These are phyloP conservation scores for Crocallis elinguaria DNA, from an alignment of 2,888 invertebrate species.

Conservation along the genomic window DNA sequence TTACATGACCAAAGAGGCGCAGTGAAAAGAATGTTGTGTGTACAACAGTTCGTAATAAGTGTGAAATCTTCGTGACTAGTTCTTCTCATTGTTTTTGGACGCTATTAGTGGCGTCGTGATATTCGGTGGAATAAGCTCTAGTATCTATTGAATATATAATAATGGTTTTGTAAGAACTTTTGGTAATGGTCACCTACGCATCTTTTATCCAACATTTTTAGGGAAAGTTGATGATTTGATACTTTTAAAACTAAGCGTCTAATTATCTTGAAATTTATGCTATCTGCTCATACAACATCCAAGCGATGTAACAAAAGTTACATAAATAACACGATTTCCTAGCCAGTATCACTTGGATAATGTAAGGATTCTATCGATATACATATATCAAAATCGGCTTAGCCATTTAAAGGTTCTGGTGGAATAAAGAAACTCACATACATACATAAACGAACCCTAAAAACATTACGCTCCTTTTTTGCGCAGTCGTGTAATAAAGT, in stretches of 20 bases:
- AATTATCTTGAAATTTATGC: too few relatives aligned
- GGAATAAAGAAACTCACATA: too few relatives aligned
- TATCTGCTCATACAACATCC: too few relatives aligned
- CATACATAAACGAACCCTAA: too few relatives aligned
- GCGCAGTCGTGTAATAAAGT: too few relatives aligned
- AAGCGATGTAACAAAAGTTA: too few relatives aligned
- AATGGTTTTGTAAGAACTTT: conserved; percentile 3
- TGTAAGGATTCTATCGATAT: too few relatives aligned
- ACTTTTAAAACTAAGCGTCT: neutral
- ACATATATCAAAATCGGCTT: too few relatives aligned
- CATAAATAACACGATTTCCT: too few relatives aligned
- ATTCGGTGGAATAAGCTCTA: conserved; percentile 14
- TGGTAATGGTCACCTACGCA: neutral
- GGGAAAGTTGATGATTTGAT: neutral
- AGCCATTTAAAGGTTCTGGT: too few relatives aligned
- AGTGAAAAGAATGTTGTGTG: conserved; percentile 48
- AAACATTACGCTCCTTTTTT: too few relatives aligned
- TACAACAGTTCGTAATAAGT: conserved; percentile 50
- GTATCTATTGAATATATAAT: neutral
- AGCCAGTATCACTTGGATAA: too few relatives aligned
- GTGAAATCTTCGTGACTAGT: conserved; percentile 60
- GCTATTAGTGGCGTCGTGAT: conserved; percentile 21
- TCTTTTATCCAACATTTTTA: neutral
- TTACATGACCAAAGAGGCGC: conserved; percentile 65
- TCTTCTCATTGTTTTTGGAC: conserved; percentile 36